These are phyloP conservation scores for Machimus rusticus DNA, from an alignment of 2,888 invertebrate genomes.

Conservation along the genomic window DNA sequence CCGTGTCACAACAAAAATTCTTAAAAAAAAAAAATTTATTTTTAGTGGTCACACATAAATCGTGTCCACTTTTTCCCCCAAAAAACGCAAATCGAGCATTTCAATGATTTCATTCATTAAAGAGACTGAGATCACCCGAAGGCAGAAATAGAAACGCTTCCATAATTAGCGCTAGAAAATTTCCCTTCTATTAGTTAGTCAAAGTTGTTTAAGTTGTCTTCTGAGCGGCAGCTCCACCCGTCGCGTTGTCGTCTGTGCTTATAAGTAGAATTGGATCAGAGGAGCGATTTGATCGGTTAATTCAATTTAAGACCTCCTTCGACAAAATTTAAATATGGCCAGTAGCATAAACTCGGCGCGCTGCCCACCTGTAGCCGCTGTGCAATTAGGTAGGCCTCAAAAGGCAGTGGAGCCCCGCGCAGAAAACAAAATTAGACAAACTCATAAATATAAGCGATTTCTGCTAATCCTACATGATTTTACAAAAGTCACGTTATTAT, in stretches of 20 bases:
- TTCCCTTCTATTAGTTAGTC: background rate
- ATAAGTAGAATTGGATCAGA: background rate
- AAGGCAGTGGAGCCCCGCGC: background rate
- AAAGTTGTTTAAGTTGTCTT: background rate
- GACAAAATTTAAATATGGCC: background rate
- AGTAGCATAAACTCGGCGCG: slow-evolving; percentile 9
- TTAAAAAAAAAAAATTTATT: background rate
- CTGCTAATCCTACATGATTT: slow-evolving; percentile 15
- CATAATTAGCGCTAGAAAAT: background rate
- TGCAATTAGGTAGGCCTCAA: background rate
- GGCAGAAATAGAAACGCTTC: background rate
- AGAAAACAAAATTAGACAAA: background rate
- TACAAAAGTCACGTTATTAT: background rate
- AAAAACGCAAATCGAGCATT: background rate
- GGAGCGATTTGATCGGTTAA: background rate
- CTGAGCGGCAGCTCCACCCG: background rate
- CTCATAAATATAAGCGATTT: slow-evolving; percentile 15
- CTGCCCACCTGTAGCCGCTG: slow-evolving; percentile 22
- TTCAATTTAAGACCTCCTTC: background rate
- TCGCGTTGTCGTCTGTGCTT: background rate
- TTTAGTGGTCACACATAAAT: background rate
- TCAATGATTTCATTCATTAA: background rate
- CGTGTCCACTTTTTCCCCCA: background rate
- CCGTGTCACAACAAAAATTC: background rate
- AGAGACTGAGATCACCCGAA: background rate